Evolutionary conservation across 2,888 invertebrate species (phyloP).

Genomic region (Glaucopsyche alexis): DNA sequence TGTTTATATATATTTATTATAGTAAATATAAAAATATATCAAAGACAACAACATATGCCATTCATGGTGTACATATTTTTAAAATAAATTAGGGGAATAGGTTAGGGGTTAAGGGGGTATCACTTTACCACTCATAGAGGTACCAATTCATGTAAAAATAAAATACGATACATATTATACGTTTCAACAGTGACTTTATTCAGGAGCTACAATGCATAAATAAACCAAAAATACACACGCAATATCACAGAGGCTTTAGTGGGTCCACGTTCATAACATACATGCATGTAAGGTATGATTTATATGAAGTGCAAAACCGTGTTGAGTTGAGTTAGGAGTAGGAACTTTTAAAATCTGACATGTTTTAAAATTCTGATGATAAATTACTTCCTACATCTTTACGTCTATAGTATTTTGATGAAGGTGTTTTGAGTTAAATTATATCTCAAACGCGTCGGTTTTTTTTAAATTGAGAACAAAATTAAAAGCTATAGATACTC

Average conservation of each 20-base stretch:
- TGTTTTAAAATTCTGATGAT: background rate
- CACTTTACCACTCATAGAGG: too few species aligned
- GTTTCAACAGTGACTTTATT: slow-evolving; percentile 40
- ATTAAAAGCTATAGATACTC: too few species aligned
- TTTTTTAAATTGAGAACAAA: too few species aligned
- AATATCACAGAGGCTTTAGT: slow-evolving; percentile 65
- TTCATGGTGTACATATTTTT: too few species aligned
- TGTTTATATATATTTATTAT: too few species aligned
- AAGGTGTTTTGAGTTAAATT: too few species aligned
- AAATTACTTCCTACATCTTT: background rate
- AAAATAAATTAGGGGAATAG: too few species aligned
- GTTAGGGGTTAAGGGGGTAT: too few species aligned
- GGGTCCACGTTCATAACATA: slow-evolving; percentile 4
- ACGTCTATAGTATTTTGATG: background rate
- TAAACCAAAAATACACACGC: slow-evolving; percentile 34
- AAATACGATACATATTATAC: background rate
- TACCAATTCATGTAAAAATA: background rate
- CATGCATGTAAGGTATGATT: background rate
- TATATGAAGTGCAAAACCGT: background rate
- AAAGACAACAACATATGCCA: too few species aligned
- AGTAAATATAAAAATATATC: too few species aligned
- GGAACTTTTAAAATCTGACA: background rate
- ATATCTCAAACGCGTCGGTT: too few species aligned
- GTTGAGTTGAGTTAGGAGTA: background rate
- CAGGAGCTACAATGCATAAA: slow-evolving; percentile 45